Conservation (phyloP, 1,140 invertebrate genomes). For the Akabosia matsudoensis region DNA sequence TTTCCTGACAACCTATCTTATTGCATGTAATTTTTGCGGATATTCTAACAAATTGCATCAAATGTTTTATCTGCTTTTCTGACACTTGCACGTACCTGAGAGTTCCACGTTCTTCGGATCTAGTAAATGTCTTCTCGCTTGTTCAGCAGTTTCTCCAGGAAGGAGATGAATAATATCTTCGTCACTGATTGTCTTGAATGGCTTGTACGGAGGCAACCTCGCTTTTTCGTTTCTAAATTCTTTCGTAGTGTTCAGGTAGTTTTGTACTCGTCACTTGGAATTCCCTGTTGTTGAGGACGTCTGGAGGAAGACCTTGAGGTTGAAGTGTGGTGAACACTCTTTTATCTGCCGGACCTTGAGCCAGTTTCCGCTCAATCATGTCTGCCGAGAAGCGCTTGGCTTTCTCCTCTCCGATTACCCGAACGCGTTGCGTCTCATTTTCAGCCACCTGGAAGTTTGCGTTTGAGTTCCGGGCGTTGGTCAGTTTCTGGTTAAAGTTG, state of each 20-base stretch:
- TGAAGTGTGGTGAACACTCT: background rate
- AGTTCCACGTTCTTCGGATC: background rate
- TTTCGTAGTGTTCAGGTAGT: background rate
- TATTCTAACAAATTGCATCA: too few relatives aligned
- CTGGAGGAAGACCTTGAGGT: background rate
- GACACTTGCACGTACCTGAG: background rate
- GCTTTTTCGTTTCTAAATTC: background rate
- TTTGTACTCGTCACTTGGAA: too few relatives aligned
- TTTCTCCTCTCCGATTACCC: background rate
- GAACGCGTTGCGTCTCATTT: background rate
- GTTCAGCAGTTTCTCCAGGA: background rate
- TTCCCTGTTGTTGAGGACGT: too few relatives aligned
- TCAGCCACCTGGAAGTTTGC: background rate
- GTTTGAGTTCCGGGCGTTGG: background rate
- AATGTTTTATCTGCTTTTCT: background rate
- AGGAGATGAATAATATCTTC: constrained; percentile 7
- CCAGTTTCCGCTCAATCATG: background rate
- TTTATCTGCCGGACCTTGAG: background rate
- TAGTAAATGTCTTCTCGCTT: background rate
- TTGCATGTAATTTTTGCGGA: too few relatives aligned
- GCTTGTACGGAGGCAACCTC: background rate
- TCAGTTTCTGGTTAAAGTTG: background rate
- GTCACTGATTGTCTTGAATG: constrained; percentile 18
- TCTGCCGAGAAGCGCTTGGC: background rate
- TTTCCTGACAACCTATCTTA: too few relatives aligned